A percentile compares a stretch with the other conserved stretches of the same genome.
Conservation (phyloP, 2,888 invertebrate genomes). For the Coelopa pilipes region DNA sequence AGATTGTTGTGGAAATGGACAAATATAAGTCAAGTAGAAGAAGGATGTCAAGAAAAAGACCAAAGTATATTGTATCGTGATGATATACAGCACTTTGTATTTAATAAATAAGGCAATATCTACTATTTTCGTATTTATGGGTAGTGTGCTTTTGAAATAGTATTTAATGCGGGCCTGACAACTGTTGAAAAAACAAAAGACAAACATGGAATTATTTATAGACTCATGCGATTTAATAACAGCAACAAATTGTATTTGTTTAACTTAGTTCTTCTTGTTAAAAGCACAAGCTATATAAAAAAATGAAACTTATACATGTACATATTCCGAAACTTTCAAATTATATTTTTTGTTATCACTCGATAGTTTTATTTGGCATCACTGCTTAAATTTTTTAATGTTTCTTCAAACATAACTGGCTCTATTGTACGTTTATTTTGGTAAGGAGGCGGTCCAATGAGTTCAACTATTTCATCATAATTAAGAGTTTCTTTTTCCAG, state of each 20-base stretch:
- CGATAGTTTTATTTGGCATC: slow-evolving; percentile 41
- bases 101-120: slow-evolving; percentile 42
- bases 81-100: slow-evolving; percentile 53
- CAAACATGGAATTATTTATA: too few species aligned
- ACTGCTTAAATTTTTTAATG: slow-evolving; percentile 65
- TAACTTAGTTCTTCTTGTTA: not conserved
- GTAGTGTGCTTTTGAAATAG: too few species aligned
- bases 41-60: slow-evolving; percentile 51
- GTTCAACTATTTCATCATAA: slow-evolving; percentile 85
- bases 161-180: too few species aligned
- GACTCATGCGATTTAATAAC: too few species aligned
- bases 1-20: slow-evolving; percentile 65
- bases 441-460: slow-evolving; percentile 90
- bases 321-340: not conserved
- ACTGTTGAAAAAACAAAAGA: too few species aligned
- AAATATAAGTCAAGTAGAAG: slow-evolving; percentile 60
- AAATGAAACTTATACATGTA: not conserved
- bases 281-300: not conserved
- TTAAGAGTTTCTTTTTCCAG: slow-evolving; percentile 91
- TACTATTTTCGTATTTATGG: too few species aligned
- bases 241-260: too few species aligned
- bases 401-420: slow-evolving; percentile 80
- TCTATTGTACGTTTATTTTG: slow-evolving; percentile 79
- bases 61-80: slow-evolving; percentile 55
- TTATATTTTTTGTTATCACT: too few species aligned